phyloP scores from a whole-genome alignment of 2,888 invertebrate genomes.

The Chrysotoxum bicinctum region DNA sequence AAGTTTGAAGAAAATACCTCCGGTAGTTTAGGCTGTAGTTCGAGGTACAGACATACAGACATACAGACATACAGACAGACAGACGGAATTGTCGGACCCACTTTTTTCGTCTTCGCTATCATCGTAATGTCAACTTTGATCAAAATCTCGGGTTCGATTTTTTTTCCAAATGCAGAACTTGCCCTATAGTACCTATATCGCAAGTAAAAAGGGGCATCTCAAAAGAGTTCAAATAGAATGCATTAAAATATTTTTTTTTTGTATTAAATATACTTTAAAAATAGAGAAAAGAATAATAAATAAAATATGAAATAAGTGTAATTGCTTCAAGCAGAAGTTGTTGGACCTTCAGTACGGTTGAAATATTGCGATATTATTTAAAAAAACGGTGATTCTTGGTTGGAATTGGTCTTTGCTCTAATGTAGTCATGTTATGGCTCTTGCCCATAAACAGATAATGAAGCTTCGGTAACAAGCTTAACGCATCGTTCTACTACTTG shows the following conservation, averaged over 20 bases:
- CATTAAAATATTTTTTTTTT: neutral
- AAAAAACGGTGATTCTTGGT: neutral
- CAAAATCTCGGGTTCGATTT: too few relatives aligned
- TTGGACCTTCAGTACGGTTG: neutral
- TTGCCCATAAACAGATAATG: slow-evolving; percentile 38
- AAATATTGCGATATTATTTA: neutral
- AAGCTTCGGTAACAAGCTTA: slow-evolving; percentile 48
- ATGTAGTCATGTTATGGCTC: slow-evolving; percentile 47
- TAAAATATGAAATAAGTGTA: neutral
- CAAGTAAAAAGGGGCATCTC: too few relatives aligned
- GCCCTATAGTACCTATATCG: too few relatives aligned
- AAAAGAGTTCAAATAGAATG: too few relatives aligned
- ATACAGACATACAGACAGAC: too few relatives aligned
- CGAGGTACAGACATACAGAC: too few relatives aligned
- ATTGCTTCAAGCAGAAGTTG: neutral
- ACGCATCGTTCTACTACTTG: slow-evolving; percentile 44
- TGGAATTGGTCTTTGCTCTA: slow-evolving; percentile 2
- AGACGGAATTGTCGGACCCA: too few relatives aligned
- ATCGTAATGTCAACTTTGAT: too few relatives aligned
- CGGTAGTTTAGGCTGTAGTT: too few relatives aligned
- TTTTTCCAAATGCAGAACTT: too few relatives aligned
- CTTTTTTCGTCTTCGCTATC: too few relatives aligned
- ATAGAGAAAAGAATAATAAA: neutral
- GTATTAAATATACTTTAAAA: neutral
- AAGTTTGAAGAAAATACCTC: too few relatives aligned